Evolutionary conservation across 2,113 vertebrate genomes (phyloP), one percentile per base, ranked within the genome.

Genomic region (Jaculus jaculus): DNA sequence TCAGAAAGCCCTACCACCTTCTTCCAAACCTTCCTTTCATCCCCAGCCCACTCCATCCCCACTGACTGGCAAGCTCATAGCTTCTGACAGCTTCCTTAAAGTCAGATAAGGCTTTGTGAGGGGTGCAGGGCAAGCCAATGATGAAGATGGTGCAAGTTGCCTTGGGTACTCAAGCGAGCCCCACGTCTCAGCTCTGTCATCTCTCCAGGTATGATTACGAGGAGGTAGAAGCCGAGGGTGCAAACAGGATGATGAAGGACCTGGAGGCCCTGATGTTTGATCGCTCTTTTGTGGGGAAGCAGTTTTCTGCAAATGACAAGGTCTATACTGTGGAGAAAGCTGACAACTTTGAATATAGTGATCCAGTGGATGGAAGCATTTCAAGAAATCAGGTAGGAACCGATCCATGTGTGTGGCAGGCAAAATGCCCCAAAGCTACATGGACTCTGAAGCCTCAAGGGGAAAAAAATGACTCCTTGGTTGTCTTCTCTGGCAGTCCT

Each of bases 331-430:
- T 99, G 89, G 99, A 99, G 69, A 98, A 99, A 69, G 98, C 99
- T 0, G 99, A 99, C 96, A 99, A 99, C 95, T 99, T 99, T 75
- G 98, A 99, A 87, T 99, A 99, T 97, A 99, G 93, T 0, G 99
- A 99, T 90, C 99, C 99, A 0, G 99, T 99, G 88, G 99, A 99
- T 58, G 99, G 99, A 90, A 99, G 99, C 0, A 94, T 99, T 93
- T 99, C 99, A 77, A 99, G 98, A 98, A 99, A 99, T 97, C 99
- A 99, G 99, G 99, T 99, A 94, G 96, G 97, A 96, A 73, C 7
- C 24, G 81, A 61, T 17, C 11, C 26, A 8, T 28, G 69, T 63
- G 80, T 34, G 7, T 37, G 8, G 1, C 77, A 32, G 73, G 87
- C 42, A 34, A 68, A 3, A 58, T n/a, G 18, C 18, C 65, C 5